These are phyloP conservation scores for Chaetoderma sp. DNA, from an alignment of 2,888 invertebrate species.

Conservation along the genomic window DNA sequence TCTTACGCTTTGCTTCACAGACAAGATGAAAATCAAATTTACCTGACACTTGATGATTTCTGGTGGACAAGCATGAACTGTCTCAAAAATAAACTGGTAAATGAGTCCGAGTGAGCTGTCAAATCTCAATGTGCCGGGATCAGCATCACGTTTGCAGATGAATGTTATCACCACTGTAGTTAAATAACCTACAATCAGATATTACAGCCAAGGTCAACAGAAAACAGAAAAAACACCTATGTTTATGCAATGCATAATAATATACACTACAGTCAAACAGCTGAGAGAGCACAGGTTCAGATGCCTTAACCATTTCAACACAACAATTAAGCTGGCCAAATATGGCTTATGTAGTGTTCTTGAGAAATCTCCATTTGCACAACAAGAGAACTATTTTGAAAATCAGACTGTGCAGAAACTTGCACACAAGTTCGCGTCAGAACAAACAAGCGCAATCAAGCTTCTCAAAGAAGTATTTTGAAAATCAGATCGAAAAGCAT, in stretches of 20 bases:
- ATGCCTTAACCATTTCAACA: too few species aligned
- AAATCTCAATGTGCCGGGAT: constrained; percentile 42
- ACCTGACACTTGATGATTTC: constrained; percentile 52
- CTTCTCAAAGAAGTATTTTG: too few species aligned
- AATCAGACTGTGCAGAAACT: too few species aligned
- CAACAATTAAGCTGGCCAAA: too few species aligned
- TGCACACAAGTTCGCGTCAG: too few species aligned
- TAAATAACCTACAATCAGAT: constrained; percentile 43
- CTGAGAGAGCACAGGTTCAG: neutral
- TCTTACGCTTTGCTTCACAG: too few species aligned
- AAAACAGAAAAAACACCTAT: constrained; percentile 10
- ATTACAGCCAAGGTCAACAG: constrained; percentile 56
- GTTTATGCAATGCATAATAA: neutral
- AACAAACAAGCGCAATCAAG: too few species aligned
- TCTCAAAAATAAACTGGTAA: constrained; percentile 51
- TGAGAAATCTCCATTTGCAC: too few species aligned
- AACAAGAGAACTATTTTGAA: too few species aligned
- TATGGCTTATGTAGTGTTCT: too few species aligned
- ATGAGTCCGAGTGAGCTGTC: constrained; percentile 32
- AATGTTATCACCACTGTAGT: constrained; percentile 44
- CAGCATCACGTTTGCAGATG: constrained; percentile 42
- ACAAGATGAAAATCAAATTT: too few species aligned
- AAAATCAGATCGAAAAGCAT: neutral
- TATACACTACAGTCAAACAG: neutral
- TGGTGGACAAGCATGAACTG: constrained; percentile 54